Evolutionary conservation across 2,797 vertebrate species (phyloP), one percentile per base, ranked within the genome.

Genomic region (Phrynocephalus forsythii): DNA sequence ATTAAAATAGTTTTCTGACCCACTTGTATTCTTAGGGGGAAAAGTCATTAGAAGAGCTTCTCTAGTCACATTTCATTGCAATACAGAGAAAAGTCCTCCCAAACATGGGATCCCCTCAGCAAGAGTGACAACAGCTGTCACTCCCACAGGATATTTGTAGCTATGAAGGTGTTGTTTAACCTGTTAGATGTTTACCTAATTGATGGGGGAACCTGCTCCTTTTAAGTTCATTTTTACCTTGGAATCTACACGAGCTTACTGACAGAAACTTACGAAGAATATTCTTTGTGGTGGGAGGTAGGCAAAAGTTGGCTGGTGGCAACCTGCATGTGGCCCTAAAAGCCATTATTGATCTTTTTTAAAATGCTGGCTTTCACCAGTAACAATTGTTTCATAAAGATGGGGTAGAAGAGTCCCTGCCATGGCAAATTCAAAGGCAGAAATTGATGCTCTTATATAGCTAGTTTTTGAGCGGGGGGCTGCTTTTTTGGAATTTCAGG

Each of bases 51-150:
- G 69, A n/a, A 68, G 56, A 76, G 63, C 7, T 73, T 56, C 60
- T 81, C 13, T 16, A 66, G 78, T 69, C 73, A 69, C 22, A 67
- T 75, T 87, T 75, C 44, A 82, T 48, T 85, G 69, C 10, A 8
- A 50, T 75, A 50, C 44, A 24, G 79, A 28, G 9, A 66, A 60
- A 72, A 68, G 79, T 80, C 81, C 18, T 76, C 44, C 83, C 81
- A 56, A 75, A 85, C 82, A 26, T 5, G 72, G 52, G 33, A 33
- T 85, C 56, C 15, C 30, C 52, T 77, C 71, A 30, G 44, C 71
- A 82, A 88, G 73, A 56, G 30, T 33, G 18, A 38, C 48, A 82
- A 50, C 72, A 72, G 44, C 33, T 81, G 83, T 75, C 75, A 68
- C 38, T 18, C 38, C 60, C 71, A 28, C 50, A 75, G 44, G 10